Evolutionary conservation across 2,888 invertebrate species (phyloP).

Genomic region (Nowickia ferox): DNA sequence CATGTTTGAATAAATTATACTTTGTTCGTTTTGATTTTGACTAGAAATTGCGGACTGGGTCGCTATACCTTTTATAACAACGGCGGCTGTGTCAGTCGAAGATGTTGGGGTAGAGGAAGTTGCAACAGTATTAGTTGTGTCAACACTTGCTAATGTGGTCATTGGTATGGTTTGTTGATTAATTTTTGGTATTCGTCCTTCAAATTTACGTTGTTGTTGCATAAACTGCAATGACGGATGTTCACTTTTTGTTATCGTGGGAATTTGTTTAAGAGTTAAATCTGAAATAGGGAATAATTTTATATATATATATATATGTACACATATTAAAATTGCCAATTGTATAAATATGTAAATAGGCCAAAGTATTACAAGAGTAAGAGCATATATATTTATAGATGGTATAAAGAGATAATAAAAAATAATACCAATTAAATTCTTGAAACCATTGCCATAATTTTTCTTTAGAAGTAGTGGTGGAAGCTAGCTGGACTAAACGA

Average conservation of each 20-base stretch:
- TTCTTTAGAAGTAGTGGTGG: not conserved
- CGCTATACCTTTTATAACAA: constrained; percentile 59
- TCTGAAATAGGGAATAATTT: constrained; percentile 57
- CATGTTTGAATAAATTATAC: constrained; percentile 77
- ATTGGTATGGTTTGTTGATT: constrained; percentile 75
- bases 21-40: constrained; percentile 74
- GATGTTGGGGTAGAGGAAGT: constrained; percentile 59
- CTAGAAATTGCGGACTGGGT: constrained; percentile 60
- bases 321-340: not conserved
- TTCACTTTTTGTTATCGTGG: constrained; percentile 72
- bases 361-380: not conserved
- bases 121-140: constrained; percentile 39
- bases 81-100: constrained; percentile 44
- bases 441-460: not conserved
- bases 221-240: constrained; percentile 80
- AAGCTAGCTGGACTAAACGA: not conserved
- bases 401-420: not conserved
- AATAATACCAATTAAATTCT: not conserved
- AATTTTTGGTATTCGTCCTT: constrained; percentile 83
- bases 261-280: constrained; percentile 55
- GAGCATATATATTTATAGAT: not conserved
- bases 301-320: not conserved
- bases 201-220: constrained; percentile 82
- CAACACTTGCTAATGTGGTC: constrained; percentile 55
- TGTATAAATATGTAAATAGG: not conserved